Evolutionary conservation across 2,113 vertebrate genomes (phyloP), one percentile per base, ranked within the genome.

Genomic region (Anguilla rostrata): DNA sequence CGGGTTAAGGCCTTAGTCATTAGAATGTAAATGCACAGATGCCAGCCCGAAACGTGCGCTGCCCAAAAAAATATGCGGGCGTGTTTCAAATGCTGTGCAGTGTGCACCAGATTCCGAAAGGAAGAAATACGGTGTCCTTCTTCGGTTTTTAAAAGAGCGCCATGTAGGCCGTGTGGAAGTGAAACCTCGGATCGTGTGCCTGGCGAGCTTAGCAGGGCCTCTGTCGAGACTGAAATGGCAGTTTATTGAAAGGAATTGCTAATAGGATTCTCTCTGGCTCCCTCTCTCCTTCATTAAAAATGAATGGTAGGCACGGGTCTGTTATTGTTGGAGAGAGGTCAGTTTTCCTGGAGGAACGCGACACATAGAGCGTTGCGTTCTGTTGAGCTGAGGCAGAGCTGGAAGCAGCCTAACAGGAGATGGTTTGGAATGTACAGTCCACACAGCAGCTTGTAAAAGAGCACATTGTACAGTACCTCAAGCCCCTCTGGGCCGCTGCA

Each of bases 181-280:
- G 90, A 87, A 91, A 89, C 71, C 26, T 75, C 89, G 92, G 90
- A 87, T 87, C 83, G 80, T 49, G 60, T 83, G 88, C 90, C 90
- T 91, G 87, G 26, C 87, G 93, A 92, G 91, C 90, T 34, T 90
- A 80, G 16, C 88, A 86, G 87, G 87, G 83, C 46, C 85, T 89
- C 90, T 90, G 86, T 88, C 82, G 90, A 91, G 90, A 87, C 88
- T 88, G 71, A 86, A 86, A 63, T 86, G 89, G 88, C 84, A 82
- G 85, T 94, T 93, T 91, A 91, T 92, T 92, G 93, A 92, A 93
- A 92, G 92, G 87, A 93, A 91, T 93, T 88, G 92, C 91, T 93
- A 84, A 78, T 90, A 91, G 83, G 86, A 84, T 87, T 92, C 87
- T 63, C 78, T 43, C 79, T 22, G 87, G 81, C 53, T 63, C 86